phyloP scores from a whole-genome alignment of 2,797 vertebrate genomes.

The Megaceryle alcyon region DNA sequence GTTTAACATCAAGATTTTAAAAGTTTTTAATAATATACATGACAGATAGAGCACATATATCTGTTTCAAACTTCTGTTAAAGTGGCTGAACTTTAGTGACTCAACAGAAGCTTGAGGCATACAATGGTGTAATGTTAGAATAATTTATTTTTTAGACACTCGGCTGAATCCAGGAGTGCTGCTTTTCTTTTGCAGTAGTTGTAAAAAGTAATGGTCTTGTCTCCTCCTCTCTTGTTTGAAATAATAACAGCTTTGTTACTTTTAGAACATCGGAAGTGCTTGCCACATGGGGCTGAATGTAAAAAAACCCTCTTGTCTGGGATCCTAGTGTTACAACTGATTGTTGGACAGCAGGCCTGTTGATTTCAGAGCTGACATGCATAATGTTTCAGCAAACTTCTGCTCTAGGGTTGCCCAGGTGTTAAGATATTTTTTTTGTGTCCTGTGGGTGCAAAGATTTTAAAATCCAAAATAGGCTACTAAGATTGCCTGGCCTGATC shows the following conservation, averaged over 20 bases:
- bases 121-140: fast-evolving
- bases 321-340: neutral
- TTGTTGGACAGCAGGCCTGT: neutral
- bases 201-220: neutral
- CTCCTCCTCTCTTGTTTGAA: neutral
- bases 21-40: neutral
- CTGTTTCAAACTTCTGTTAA: neutral
- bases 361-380: neutral
- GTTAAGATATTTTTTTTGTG: neutral
- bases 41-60: neutral
- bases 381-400: neutral
- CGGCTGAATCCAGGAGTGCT: neutral
- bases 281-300: neutral
- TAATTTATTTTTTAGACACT: neutral
- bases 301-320: neutral
- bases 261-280: neutral
- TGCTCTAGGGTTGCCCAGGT: neutral
- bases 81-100: neutral
- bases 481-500: neutral
- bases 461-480: neutral
- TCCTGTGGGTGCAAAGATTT: neutral
- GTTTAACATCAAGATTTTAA: neutral
- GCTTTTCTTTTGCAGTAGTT: neutral
- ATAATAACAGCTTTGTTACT: neutral
- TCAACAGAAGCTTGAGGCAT: neutral